These are phyloP conservation scores for Saturnia pavonia DNA, from an alignment of 2,888 invertebrate genomes.

Conservation along the genomic window DNA sequence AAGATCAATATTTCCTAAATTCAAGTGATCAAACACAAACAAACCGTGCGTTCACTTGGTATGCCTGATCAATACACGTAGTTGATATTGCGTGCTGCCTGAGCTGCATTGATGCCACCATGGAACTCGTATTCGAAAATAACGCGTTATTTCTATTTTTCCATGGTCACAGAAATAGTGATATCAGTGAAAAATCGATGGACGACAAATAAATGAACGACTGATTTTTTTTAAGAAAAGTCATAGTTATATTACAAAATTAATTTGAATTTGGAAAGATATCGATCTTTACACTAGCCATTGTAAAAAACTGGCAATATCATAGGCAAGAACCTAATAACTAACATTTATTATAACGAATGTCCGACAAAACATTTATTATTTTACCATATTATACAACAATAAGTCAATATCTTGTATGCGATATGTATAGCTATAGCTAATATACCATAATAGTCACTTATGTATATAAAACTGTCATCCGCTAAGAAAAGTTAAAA, in stretches of 20 bases:
- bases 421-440: background rate
- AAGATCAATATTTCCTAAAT: too few species aligned
- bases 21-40: too few species aligned
- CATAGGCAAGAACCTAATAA: background rate
- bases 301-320: background rate
- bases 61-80: too few species aligned
- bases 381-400: background rate
- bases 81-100: too few species aligned
- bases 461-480: background rate
- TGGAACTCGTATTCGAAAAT: too few species aligned
- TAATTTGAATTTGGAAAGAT: background rate
- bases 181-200: background rate
- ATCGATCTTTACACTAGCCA: background rate
- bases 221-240: too few species aligned
- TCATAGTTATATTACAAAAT: background rate
- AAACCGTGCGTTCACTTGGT: too few species aligned
- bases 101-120: too few species aligned
- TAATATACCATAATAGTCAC: background rate
- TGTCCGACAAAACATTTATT: background rate
- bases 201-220: background rate
- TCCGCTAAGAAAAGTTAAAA: constrained; percentile 27
- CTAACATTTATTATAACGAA: background rate
- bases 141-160: too few species aligned
- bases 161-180: background rate
- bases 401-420: background rate